These are phyloP conservation scores for Drosophila mayri DNA, from an alignment of 1,140 invertebrate species.

Conservation along the genomic window DNA sequence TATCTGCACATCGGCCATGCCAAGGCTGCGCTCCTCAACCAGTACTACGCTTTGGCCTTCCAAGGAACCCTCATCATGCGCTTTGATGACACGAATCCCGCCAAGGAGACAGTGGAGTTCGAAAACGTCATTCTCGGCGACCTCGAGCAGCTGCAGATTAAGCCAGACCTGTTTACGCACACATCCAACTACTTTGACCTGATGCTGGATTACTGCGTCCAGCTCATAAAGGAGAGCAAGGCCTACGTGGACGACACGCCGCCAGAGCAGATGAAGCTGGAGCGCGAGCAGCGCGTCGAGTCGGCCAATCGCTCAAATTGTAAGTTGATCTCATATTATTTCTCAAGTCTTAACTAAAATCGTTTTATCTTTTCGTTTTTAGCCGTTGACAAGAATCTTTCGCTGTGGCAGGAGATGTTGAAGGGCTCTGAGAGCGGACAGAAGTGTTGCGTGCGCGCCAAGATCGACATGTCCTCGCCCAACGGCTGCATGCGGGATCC, in stretches of 20 bases:
- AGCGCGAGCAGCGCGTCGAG: constrained; percentile 95
- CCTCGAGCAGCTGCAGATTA: constrained; percentile 95
- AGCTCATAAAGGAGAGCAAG: constrained; percentile 93
- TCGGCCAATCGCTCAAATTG: constrained; percentile 95
- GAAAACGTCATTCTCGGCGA: constrained; percentile 99
- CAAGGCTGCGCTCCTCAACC: constrained; percentile 99
- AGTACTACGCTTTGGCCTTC: constrained; percentile 97
- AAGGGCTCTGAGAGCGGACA: constrained; percentile 92
- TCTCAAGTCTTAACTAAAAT: neutral
- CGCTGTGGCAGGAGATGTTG: constrained; percentile 98
- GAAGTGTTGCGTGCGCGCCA: constrained; percentile 97
- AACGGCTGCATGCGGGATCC: constrained; percentile 99
- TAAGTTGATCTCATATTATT: constrained; percentile 85
- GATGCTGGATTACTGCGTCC: constrained; percentile 95
- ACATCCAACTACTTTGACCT: constrained; percentile 99
- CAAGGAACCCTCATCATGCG: constrained; percentile 98
- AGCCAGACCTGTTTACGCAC: constrained; percentile 96
- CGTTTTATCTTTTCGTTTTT: constrained; percentile 14
- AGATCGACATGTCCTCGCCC: constrained; percentile 98
- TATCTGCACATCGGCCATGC: constrained; percentile 99
- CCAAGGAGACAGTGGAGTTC: constrained; percentile 99
- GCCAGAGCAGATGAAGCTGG: constrained; percentile 96
- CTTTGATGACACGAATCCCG: constrained; percentile 99
- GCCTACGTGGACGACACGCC: constrained; percentile 99
- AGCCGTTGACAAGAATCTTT: constrained; percentile 95